A percentile compares a stretch with the other conserved stretches of the same genome.
phyloP scores from a whole-genome alignment of 2,888 invertebrate genomes.

The Stenichneumon culpator region DNA sequence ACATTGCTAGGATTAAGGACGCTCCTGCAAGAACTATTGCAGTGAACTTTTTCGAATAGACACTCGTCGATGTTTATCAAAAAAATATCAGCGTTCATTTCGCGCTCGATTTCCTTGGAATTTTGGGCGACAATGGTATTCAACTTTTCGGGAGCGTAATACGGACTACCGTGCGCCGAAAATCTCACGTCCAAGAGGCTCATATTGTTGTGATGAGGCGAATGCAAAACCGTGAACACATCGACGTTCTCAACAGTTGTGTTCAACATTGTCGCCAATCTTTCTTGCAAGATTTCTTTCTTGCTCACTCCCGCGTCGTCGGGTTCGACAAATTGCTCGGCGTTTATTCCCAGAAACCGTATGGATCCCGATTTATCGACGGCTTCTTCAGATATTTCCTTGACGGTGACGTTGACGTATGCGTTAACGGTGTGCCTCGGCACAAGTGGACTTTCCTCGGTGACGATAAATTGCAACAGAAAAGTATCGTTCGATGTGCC shows the following conservation, averaged over 20 bases:
- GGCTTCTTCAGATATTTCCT: slow-evolving; percentile 95
- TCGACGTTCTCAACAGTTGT: slow-evolving; percentile 94
- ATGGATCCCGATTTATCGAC: slow-evolving; percentile 97
- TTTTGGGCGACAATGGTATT: slow-evolving; percentile 93
- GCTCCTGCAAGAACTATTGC: slow-evolving; percentile 93
- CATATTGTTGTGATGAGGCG: slow-evolving; percentile 87
- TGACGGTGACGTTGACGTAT: slow-evolving; percentile 94
- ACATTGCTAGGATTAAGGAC: slow-evolving; percentile 90
- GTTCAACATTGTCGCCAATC: slow-evolving; percentile 91
- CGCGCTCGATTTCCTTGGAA: slow-evolving; percentile 90
- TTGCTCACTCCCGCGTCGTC: slow-evolving; percentile 88
- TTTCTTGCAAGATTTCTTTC: slow-evolving; percentile 89
- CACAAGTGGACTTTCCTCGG: slow-evolving; percentile 88
- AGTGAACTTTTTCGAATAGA: slow-evolving; percentile 90
- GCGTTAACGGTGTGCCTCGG: slow-evolving; percentile 90
- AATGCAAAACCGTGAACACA: slow-evolving; percentile 95
- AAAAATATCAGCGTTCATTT: slow-evolving; percentile 91
- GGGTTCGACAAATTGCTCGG: slow-evolving; percentile 93
- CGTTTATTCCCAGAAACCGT: slow-evolving; percentile 92
- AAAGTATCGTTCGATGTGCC: slow-evolving; percentile 92
- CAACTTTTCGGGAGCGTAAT: slow-evolving; percentile 94
- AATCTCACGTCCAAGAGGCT: slow-evolving; percentile 94
- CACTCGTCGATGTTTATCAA: slow-evolving; percentile 98
- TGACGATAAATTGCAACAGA: slow-evolving; percentile 90
- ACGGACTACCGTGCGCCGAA: slow-evolving; percentile 97